phyloP scores from a whole-genome alignment of 2,797 vertebrate genomes.

The Sitta carolinensis region DNA sequence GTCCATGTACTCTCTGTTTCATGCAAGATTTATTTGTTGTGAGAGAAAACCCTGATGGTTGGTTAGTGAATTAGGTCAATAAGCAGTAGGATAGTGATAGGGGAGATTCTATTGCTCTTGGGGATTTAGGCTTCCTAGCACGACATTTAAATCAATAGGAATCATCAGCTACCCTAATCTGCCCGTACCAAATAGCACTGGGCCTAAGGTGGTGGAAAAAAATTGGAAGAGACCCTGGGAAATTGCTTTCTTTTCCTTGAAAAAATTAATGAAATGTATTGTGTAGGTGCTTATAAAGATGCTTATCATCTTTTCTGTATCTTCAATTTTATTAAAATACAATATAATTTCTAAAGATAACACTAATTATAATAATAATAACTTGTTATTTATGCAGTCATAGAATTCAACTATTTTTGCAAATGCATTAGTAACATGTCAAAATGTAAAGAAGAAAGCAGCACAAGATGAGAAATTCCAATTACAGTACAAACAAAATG shows the following conservation, averaged over 20 bases:
- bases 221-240: background rate
- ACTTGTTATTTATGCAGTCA: background rate
- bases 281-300: background rate
- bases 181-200: background rate
- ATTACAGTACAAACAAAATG: background rate
- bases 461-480: background rate
- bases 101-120: constrained; percentile 58
- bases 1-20: constrained; percentile 43
- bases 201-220: constrained; percentile 21
- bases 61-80: constrained; percentile 66
- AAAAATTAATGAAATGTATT: background rate
- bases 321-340: background rate
- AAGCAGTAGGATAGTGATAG: constrained; percentile 65
- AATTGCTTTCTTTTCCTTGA: background rate
- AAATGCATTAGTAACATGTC: background rate
- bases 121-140: constrained; percentile 63
- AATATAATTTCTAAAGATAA: background rate
- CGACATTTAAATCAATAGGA: constrained; percentile 59
- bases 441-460: background rate
- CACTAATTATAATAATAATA: background rate
- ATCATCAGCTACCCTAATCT: constrained; percentile 61
- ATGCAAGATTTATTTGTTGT: constrained; percentile 67
- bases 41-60: constrained; percentile 60
- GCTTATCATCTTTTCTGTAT: background rate
- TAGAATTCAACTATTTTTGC: background rate